A percentile compares a stretch with the other conserved stretches of the same genome.
phyloP scores from a whole-genome alignment of 2,113 vertebrate species.

The Macrotis lagotis region DNA sequence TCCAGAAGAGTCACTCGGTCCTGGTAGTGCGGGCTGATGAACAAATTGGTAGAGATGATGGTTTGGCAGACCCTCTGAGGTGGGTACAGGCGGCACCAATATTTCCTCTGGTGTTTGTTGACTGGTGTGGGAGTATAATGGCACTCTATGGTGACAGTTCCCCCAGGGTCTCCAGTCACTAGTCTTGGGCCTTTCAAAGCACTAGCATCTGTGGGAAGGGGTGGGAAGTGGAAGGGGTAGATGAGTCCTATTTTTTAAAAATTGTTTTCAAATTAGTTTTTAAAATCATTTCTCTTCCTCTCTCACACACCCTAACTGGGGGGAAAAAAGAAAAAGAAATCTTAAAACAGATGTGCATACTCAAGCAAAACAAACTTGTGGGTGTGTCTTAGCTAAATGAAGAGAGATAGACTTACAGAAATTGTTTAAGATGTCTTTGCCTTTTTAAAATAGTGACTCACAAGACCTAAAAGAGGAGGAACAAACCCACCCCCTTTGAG shows the following conservation, averaged over 20 bases:
- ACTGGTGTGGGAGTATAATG: constrained; percentile 67
- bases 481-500: neutral
- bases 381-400: neutral
- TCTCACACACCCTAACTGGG: neutral
- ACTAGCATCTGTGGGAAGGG: constrained; percentile 15
- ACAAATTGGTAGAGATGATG: constrained; percentile 75
- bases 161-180: constrained; percentile 68
- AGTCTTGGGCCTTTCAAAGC: constrained; percentile 70
- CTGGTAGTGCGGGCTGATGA: accelerated
- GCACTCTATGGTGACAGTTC: constrained; percentile 79
- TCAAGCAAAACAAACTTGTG: neutral
- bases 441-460: neutral
- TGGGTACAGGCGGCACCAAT: constrained; percentile 74
- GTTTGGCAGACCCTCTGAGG: constrained; percentile 63
- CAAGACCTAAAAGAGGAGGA: accelerated
- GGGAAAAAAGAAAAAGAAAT: neutral
- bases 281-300: neutral
- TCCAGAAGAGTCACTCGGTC: constrained; percentile 75
- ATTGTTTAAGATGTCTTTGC: neutral
- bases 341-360: neutral
- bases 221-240: neutral
- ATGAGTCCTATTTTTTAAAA: neutral
- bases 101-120: constrained; percentile 82
- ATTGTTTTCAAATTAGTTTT: neutral
- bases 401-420: neutral